These are phyloP conservation scores for Andrena haemorrhoa DNA, from an alignment of 2,888 invertebrate genomes.

Conservation along the genomic window DNA sequence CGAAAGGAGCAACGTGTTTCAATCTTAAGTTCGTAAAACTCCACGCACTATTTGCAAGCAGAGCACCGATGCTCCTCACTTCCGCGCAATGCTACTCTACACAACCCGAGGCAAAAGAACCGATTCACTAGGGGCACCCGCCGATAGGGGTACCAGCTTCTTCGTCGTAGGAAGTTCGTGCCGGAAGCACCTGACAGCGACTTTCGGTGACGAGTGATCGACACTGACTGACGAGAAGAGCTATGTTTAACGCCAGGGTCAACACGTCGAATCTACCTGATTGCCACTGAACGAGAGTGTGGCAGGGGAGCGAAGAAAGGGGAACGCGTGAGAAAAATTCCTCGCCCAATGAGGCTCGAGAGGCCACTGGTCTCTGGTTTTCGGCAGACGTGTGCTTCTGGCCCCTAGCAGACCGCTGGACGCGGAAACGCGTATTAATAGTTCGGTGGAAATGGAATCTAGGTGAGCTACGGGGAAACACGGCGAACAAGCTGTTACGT, in stretches of 20 bases:
- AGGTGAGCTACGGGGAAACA: constrained; percentile 58
- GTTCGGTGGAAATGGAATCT: constrained; percentile 68
- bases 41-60: not conserved
- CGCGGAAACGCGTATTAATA: constrained; percentile 81
- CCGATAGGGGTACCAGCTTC: not conserved
- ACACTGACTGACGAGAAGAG: constrained; percentile 49
- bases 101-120: too few species aligned
- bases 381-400: constrained; percentile 53
- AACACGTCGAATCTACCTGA: constrained; percentile 40
- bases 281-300: constrained; percentile 18
- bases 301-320: not conserved
- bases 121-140: not conserved
- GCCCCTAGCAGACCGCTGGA: constrained; percentile 64
- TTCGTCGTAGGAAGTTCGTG: constrained; percentile 3
- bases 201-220: constrained; percentile 41
- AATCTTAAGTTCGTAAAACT: not conserved
- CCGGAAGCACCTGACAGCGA: not conserved
- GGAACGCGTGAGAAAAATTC: constrained; percentile 28
- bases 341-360: constrained; percentile 52
- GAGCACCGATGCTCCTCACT: not conserved
- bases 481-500: constrained; percentile 38
- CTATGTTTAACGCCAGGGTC: constrained; percentile 56
- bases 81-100: not conserved
- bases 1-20: not conserved
- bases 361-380: constrained; percentile 69